Percentiles rank a stretch among this genome's conserved stretches.
Evolutionary conservation across 1,140 invertebrate genomes (phyloP).

Genomic region (Tenebrio molitor): DNA sequence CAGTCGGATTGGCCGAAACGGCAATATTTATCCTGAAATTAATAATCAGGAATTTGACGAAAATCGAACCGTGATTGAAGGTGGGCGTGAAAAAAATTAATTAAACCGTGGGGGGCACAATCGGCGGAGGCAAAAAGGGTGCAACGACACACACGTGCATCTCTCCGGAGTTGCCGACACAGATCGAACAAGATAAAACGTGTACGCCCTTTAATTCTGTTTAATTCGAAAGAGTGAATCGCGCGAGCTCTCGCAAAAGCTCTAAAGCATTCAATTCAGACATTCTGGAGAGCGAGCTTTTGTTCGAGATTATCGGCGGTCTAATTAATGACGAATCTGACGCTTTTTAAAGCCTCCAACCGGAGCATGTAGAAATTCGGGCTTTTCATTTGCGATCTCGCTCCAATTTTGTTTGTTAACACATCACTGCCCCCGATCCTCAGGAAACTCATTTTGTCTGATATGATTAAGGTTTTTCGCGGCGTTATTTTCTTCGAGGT

Average conservation of each 20-base stretch:
- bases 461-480: constrained; percentile 7
- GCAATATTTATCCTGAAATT: constrained; percentile 6
- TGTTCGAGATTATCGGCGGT: constrained; percentile 50
- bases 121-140: neutral
- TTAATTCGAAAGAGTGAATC: constrained; percentile 51
- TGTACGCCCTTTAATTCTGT: constrained; percentile 51
- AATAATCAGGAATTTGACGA: neutral
- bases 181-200: constrained; percentile 39
- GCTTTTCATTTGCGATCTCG: constrained; percentile 14
- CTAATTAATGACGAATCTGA: constrained; percentile 57
- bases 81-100: no score
- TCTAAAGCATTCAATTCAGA: constrained; percentile 52
- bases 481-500: constrained; percentile 3
- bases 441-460: neutral
- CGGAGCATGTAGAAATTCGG: constrained; percentile 25
- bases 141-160: neutral
- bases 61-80: no score
- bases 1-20: constrained; percentile 12
- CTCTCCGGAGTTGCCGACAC: neutral
- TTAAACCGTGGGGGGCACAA: neutral
- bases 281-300: constrained; percentile 49
- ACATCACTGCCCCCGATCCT: constrained; percentile 6
- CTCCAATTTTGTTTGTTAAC: constrained; percentile 13
- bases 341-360: constrained; percentile 46
- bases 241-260: constrained; percentile 43